phyloP scores from a whole-genome alignment of 92 coral and sea anemone genomes.

The Siderastrea siderea region DNA sequence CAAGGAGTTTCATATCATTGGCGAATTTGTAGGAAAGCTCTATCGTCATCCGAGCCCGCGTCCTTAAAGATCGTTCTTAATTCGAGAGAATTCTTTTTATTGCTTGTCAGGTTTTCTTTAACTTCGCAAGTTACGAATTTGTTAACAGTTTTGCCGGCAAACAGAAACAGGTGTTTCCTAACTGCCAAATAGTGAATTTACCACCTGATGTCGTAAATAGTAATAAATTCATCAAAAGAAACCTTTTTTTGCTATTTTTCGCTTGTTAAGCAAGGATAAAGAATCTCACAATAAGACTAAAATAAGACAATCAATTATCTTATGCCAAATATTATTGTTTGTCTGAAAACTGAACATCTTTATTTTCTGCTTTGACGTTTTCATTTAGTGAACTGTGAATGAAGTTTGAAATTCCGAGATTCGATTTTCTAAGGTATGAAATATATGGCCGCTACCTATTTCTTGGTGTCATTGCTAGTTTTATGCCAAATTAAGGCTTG shows the following conservation, averaged over 20 bases:
- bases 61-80: not conserved
- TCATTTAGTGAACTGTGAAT: not conserved
- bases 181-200: not conserved
- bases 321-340: conserved; percentile 9
- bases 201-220: conserved; percentile 13
- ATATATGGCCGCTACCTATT: not conserved
- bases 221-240: conserved; percentile 4
- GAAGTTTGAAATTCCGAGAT: not conserved
- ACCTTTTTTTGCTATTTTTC: not conserved
- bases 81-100: not conserved
- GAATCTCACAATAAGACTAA: conserved; percentile 4
- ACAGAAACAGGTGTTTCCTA: conserved; percentile 29
- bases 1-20: not conserved
- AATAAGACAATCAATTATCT: not conserved
- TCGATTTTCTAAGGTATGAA: not conserved
- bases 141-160: not conserved
- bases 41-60: no score
- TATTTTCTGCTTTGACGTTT: not conserved
- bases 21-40: not conserved
- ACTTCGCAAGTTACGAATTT: not conserved
- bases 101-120: not conserved
- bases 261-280: not conserved
- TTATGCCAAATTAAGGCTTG: not conserved
- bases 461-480: not conserved
- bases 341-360: not conserved